phyloP scores from a whole-genome alignment of 1,140 invertebrate genomes.

The Eubasilissa regina region DNA sequence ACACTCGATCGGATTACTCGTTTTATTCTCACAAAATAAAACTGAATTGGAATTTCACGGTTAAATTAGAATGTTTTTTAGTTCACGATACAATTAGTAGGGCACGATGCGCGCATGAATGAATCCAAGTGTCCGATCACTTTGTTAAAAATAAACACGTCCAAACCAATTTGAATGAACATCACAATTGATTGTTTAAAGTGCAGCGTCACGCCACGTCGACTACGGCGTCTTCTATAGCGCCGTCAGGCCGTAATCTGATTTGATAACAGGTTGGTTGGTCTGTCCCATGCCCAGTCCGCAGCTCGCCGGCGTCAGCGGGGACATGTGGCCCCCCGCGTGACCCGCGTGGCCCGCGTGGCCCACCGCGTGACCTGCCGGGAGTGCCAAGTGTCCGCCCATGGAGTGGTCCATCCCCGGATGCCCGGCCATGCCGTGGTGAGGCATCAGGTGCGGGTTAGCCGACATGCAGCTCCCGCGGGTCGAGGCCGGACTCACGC shows the following conservation, averaged over 20 bases:
- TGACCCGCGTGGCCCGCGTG: slow-evolving; percentile 57
- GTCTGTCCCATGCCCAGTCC: slow-evolving; percentile 65
- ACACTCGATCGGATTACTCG: slow-evolving; percentile 1
- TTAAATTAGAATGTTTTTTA: neutral
- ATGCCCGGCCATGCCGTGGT: slow-evolving; percentile 64
- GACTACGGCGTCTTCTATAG: slow-evolving; percentile 63
- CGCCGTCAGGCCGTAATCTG: slow-evolving; percentile 72
- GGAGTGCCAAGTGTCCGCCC: slow-evolving; percentile 62
- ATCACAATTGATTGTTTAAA: slow-evolving; percentile 44
- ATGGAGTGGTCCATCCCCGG: slow-evolving; percentile 66
- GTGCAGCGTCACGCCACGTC: slow-evolving; percentile 18
- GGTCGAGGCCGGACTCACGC: slow-evolving; percentile 63
- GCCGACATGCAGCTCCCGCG: slow-evolving; percentile 69
- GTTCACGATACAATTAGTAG: neutral
- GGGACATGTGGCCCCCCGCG: slow-evolving; percentile 66
- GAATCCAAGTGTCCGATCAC: slow-evolving; percentile 27
- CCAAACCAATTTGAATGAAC: slow-evolving; percentile 31
- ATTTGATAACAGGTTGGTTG: slow-evolving; percentile 70
- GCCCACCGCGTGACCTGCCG: too few relatives aligned
- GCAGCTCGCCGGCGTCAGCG: slow-evolving; percentile 64
- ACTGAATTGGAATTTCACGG: slow-evolving; percentile 15
- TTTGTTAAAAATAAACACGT: slow-evolving; percentile 40
- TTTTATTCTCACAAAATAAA: slow-evolving; percentile 25
- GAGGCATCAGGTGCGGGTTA: slow-evolving; percentile 68
- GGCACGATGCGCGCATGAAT: slow-evolving; percentile 12